A percentile compares a stretch with the other conserved stretches of the same genome.
These are phyloP conservation scores for Champsocephalus gunnari DNA, from an alignment of 2,797 vertebrate genomes.

Conservation along the genomic window DNA sequence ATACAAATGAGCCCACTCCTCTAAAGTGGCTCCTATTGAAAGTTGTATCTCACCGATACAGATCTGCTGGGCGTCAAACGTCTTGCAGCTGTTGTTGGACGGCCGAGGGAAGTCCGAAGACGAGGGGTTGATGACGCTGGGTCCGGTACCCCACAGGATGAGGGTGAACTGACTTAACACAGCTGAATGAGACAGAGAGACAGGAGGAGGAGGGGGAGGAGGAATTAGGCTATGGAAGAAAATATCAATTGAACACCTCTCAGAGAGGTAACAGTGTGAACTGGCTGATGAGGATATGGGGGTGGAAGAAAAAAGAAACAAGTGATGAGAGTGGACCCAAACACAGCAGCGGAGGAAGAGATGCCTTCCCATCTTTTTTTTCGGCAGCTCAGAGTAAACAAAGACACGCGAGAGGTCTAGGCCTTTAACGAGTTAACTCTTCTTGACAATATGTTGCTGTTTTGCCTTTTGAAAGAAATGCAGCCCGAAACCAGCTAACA, in stretches of 20 bases:
- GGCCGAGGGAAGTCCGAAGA: slow-evolving; percentile 84
- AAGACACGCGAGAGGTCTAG: slow-evolving; percentile 14
- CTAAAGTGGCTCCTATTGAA: slow-evolving; percentile 4
- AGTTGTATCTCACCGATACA: slow-evolving; percentile 89
- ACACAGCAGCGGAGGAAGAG: slow-evolving; percentile 42
- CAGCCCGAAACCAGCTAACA: background rate
- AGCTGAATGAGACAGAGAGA: slow-evolving; percentile 76
- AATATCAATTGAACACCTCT: slow-evolving; percentile 51
- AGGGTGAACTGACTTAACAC: slow-evolving; percentile 94
- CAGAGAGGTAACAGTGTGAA: slow-evolving; percentile 44
- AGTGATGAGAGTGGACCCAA: slow-evolving; percentile 39
- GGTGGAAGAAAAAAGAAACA: slow-evolving; percentile 42
- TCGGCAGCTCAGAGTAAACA: slow-evolving; percentile 47
- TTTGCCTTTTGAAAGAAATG: slow-evolving; percentile 21
- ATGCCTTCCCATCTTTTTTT: slow-evolving; percentile 23
- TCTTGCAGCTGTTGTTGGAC: slow-evolving; percentile 96
- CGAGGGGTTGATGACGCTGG: slow-evolving; percentile 82
- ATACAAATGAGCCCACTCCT: slow-evolving; percentile 37
- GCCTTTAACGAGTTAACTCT: slow-evolving; percentile 21
- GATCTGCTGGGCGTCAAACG: slow-evolving; percentile 92
- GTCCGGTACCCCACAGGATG: slow-evolving; percentile 91
- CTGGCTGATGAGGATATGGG: slow-evolving; percentile 43
- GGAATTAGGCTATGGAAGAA: slow-evolving; percentile 15
- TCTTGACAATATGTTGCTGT: slow-evolving; percentile 1
- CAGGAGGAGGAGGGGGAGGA: background rate